phyloP scores from a whole-genome alignment of 1,140 invertebrate species.

The Phymastichus coffea region DNA sequence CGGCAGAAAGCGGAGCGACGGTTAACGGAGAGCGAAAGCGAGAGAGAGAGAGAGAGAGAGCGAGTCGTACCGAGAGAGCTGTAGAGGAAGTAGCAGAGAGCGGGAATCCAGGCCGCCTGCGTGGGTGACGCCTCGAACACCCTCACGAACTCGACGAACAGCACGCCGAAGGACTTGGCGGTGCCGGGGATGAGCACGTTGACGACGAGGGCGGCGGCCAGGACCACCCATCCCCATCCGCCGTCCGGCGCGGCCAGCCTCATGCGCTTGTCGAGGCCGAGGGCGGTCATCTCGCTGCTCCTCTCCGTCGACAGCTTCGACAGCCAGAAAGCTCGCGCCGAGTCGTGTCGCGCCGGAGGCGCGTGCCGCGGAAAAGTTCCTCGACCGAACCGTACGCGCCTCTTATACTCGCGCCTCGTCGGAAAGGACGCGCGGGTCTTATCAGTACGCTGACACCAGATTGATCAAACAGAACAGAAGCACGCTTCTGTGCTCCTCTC shows the following conservation, averaged over 20 bases:
- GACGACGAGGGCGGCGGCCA: conserved; percentile 72
- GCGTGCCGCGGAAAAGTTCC: neutral
- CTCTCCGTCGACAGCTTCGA: too few species aligned
- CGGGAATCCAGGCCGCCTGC: conserved; percentile 75
- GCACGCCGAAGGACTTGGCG: conserved; percentile 80
- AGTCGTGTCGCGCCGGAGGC: neutral
- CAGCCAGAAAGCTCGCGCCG: too few species aligned
- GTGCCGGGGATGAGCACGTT: conserved; percentile 80
- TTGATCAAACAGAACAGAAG: neutral
- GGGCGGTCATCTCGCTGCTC: too few species aligned
- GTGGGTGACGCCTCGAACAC: conserved; percentile 71
- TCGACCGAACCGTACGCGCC: too few species aligned
- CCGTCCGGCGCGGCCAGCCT: conserved; percentile 66
- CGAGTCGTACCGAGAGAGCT: conserved; percentile 70
- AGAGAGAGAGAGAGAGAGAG: neutral
- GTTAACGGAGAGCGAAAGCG: neutral
- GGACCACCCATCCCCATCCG: conserved; percentile 79
- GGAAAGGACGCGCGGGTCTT: too few species aligned
- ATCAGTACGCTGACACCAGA: neutral
- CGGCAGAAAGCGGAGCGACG: neutral
- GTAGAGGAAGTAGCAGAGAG: conserved; percentile 80
- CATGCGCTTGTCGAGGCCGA: conserved; percentile 29
- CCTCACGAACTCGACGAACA: conserved; percentile 77
- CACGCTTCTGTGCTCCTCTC: neutral
- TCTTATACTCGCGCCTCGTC: neutral